These are phyloP conservation scores for Belgica antarctica DNA, from an alignment of 2,888 invertebrate species.

Conservation along the genomic window DNA sequence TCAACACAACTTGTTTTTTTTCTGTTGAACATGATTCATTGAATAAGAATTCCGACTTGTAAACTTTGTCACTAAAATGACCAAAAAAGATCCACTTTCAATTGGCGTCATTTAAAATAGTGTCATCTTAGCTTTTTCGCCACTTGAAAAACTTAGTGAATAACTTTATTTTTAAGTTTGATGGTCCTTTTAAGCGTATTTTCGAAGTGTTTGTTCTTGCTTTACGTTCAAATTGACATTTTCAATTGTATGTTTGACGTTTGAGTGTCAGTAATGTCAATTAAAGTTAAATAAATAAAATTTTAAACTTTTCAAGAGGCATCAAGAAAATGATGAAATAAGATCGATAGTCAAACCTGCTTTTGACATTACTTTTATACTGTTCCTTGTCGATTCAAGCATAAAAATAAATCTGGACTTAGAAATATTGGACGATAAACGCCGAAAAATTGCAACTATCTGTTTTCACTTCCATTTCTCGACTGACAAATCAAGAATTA, in stretches of 20 bases:
- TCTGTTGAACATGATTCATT: neutral
- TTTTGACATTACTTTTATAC: too few relatives aligned
- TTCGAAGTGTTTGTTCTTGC: neutral
- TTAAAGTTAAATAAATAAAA: too few relatives aligned
- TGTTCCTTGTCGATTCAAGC: too few relatives aligned
- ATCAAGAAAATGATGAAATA: too few relatives aligned
- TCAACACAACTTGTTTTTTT: neutral
- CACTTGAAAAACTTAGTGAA: conserved; percentile 33
- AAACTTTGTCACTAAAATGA: neutral
- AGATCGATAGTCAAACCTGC: too few relatives aligned
- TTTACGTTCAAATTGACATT: neutral
- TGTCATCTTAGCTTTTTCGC: conserved; percentile 20
- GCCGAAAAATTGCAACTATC: too few relatives aligned
- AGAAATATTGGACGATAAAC: too few relatives aligned
- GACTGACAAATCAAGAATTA: conserved; percentile 5
- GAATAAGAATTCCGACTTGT: neutral
- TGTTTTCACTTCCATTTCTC: too few relatives aligned
- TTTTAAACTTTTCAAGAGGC: too few relatives aligned
- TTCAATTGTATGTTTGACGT: neutral
- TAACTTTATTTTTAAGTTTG: conserved; percentile 43
- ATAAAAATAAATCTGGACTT: too few relatives aligned
- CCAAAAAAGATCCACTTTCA: conserved; percentile 27
- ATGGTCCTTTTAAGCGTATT: conserved; percentile 41
- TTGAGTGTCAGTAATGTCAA: too few relatives aligned
- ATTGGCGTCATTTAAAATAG: conserved; percentile 40